Base-by-base conservation (phyloP, 2,888 invertebrate species). In the Rhorus exstirpatorius region DNA sequence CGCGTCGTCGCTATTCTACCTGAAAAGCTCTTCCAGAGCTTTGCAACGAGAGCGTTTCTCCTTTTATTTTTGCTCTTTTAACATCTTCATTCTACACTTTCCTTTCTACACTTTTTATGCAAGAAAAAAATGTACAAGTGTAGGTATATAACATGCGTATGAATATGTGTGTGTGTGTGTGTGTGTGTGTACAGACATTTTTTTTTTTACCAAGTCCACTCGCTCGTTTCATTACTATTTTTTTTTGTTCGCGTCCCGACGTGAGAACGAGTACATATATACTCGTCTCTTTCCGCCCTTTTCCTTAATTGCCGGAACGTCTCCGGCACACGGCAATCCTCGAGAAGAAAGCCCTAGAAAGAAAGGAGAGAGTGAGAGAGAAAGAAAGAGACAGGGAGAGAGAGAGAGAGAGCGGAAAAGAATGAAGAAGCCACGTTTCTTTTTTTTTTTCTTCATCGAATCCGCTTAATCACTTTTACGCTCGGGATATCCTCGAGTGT, bases 11-110 rank as follows among this genome's bases (percentile, higher is more conserved):
- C 26, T 55, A 49, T 17, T 3, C 21, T 51, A 51, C 14, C 12
- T 60, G 35, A 31, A 38, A 60, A 24, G 19, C 55, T 61, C 75
- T 41, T 72, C 76, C 12, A 8, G 55, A 65, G 65, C 35, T 76
- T 65, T 46, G 65, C 82, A 82, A 83, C 78, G 81, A 83, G 79
- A 51, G 58, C n/a, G n/a, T n/a, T 67, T 70, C 49, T 35, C 70
- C 55, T 68, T 55, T 31, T 46, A 72, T 72, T 77, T 49, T 21
- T 19, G 4, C 44, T 80, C 49, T 75, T 60, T 71, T 55, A 26
- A 38, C 26, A 14, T 44, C 61, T n/a, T n/a, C n/a, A n/a, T n/a
- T 61, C 41, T 44, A 46, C 58, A 41, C 51, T 67, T 35, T 35
- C 24, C n/a, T 35, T 49, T 65, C 55, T 26, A 4, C 51, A 26